Conservation (phyloP, 1,140 invertebrate genomes). For the Chrysoperla carnea region DNA sequence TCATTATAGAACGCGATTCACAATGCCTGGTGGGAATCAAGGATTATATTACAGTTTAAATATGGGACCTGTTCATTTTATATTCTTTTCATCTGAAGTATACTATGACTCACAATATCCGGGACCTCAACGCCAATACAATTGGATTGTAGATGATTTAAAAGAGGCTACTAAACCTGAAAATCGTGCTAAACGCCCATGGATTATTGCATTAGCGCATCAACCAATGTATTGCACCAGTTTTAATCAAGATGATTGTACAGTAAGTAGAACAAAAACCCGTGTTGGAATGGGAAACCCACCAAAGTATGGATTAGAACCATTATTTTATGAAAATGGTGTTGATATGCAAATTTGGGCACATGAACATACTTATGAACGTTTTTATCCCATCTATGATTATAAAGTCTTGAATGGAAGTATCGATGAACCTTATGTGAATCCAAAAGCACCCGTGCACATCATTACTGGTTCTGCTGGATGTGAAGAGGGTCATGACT, state of each 20-base stretch:
- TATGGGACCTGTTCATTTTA: slow-evolving; percentile 80
- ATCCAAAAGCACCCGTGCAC: slow-evolving; percentile 82
- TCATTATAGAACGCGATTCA: slow-evolving; percentile 69
- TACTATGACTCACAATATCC: slow-evolving; percentile 87
- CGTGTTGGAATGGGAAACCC: slow-evolving; percentile 54
- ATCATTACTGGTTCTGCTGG: slow-evolving; percentile 85
- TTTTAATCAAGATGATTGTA: slow-evolving; percentile 71
- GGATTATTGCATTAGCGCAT: slow-evolving; percentile 92
- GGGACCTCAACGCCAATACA: slow-evolving; percentile 66
- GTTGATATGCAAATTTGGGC: slow-evolving; percentile 95
- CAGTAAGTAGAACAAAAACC: slow-evolving; percentile 51
- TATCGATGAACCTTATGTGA: slow-evolving; percentile 54
- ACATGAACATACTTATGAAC: slow-evolving; percentile 91
- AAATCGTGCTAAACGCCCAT: slow-evolving; percentile 55
- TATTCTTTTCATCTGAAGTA: slow-evolving; percentile 83
- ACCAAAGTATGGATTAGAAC: slow-evolving; percentile 58
- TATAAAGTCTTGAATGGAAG: slow-evolving; percentile 69
- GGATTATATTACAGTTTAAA: slow-evolving; percentile 80
- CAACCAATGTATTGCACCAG: slow-evolving; percentile 96
- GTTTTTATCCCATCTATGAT: slow-evolving; percentile 85
- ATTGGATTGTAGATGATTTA: slow-evolving; percentile 78
- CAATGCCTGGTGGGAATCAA: slow-evolving; percentile 64
- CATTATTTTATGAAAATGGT: slow-evolving; percentile 69
- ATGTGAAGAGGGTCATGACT: slow-evolving; percentile 44
- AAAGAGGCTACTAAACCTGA: slow-evolving; percentile 39